Conservation (phyloP, 2,797 vertebrate species). For the Mormyrus proboscirostris region DNA sequence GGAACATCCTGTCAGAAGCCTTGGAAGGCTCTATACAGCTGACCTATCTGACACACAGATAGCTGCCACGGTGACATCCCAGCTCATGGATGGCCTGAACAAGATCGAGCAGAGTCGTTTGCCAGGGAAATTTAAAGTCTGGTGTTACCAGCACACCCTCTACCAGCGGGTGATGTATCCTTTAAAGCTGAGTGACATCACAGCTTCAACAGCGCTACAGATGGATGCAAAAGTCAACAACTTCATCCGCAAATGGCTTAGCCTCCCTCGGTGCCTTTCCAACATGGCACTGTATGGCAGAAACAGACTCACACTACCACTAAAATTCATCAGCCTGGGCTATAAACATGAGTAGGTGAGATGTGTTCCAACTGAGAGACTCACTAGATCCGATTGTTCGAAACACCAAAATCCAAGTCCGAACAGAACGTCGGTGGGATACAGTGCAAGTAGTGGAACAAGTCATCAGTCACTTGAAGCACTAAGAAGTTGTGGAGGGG, state of each 20-base stretch:
- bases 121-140: background rate
- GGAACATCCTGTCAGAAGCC: background rate
- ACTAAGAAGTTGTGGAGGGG: no score
- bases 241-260: no score
- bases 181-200: background rate
- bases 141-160: background rate
- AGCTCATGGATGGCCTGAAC: background rate
- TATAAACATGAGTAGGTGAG: no score
- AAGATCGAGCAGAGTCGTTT: background rate
- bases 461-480: background rate
- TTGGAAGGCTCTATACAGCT: background rate
- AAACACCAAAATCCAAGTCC: background rate
- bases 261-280: no score
- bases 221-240: no score
- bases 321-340: no score
- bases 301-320: no score
- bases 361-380: background rate
- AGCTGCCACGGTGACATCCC: background rate
- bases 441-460: background rate
- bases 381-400: background rate
- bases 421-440: background rate
- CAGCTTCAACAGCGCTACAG: no score
- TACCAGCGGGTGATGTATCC: background rate
- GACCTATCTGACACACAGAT: background rate
- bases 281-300: no score